Base-by-base conservation (phyloP, 2,113 vertebrate species). In the Macquaria australasica region DNA sequence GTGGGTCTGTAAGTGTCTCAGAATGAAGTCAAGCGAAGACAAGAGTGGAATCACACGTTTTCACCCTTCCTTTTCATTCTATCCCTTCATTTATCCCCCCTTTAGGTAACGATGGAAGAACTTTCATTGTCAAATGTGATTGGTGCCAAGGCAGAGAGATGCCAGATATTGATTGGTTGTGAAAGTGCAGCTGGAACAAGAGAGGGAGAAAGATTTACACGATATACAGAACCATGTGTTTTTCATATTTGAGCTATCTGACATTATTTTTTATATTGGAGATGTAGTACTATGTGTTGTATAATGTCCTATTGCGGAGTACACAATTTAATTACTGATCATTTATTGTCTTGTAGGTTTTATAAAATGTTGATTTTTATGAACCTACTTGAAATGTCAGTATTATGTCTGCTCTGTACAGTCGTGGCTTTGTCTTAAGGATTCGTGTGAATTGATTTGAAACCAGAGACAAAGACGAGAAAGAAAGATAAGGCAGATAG, bases 11-110 rank as follows among this genome's bases (percentile, higher is more conserved):
- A 77, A 79, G 92, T 95, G 93, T 95, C 93, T 92, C 87, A 93
- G 75, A 85, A 91, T 92, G 95, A 96, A 96, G 95, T 95, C 87
- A 95, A 95, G 92, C 92, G 88, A 89, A 89, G 89, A 89, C 93
- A 83, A 79, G 83, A 93, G 90, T 84, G 84, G 87, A 93, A 90
- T 91, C 90, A 87, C 92, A 93, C 85, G 89, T 90, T 87, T 90
- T 90, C 56, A 39, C 60, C 75, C 69, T 51, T 68, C 79, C 84
- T 90, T 87, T 68, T 81, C 51, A 66, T 73, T 81, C 77, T 75
- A 34, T 67, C 56, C 51, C 60, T 41, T 79, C 62, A 67, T 84
- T 79, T 82, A 83, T 37, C 45, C 55, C 14, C 4, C 31, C 53
- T 73, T 80, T 76, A 71, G 73, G 45, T 69, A 87, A 77, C 34